A percentile compares a stretch with the other conserved stretches of the same genome.
Conservation (phyloP, 2,113 vertebrate genomes). For the Poeciliopsis prolifica region DNA sequence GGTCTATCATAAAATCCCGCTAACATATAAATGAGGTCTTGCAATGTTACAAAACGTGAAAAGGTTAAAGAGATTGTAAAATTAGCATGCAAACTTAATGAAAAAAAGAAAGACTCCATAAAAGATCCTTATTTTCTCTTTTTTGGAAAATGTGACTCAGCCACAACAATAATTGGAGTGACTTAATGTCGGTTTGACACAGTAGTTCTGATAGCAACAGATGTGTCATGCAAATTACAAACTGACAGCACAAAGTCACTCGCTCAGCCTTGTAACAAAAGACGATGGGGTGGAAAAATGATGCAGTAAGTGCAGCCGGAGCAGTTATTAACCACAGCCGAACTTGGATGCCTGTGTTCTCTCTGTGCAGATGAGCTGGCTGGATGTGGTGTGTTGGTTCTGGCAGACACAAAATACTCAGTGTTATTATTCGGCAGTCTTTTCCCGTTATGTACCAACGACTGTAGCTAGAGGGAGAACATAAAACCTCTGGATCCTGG, state of each 20-base stretch:
- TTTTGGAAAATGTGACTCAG: constrained; percentile 34
- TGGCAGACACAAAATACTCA: constrained; percentile 58
- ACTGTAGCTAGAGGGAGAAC: constrained; percentile 45
- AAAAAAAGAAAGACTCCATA: constrained; percentile 7
- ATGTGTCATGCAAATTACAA: constrained; percentile 21
- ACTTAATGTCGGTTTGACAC: constrained; percentile 28
- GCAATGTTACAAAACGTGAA: no score
- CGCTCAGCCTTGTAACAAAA: not conserved
- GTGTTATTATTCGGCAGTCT: constrained; percentile 50
- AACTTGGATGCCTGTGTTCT: constrained; percentile 16
- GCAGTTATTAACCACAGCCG: constrained; percentile 26
- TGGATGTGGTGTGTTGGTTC: constrained; percentile 44
- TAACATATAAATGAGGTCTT: no score
- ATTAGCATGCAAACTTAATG: not conserved
- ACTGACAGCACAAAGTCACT: constrained; percentile 12
- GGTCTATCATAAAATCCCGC: no score
- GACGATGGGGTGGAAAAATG: constrained; percentile 61
- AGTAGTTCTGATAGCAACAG: not conserved
- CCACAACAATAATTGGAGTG: constrained; percentile 8
- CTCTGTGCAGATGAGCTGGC: constrained; percentile 49
- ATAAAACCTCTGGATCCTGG: constrained; percentile 68
- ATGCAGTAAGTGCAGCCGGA: constrained; percentile 16
- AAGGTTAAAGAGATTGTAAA: no score
- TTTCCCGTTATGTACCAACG: constrained; percentile 63
- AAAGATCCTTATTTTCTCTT: constrained; percentile 7